Evolutionary conservation across 2,888 invertebrate genomes (phyloP), one percentile per base, ranked within the genome.

Genomic region (Eledona agricola): DNA sequence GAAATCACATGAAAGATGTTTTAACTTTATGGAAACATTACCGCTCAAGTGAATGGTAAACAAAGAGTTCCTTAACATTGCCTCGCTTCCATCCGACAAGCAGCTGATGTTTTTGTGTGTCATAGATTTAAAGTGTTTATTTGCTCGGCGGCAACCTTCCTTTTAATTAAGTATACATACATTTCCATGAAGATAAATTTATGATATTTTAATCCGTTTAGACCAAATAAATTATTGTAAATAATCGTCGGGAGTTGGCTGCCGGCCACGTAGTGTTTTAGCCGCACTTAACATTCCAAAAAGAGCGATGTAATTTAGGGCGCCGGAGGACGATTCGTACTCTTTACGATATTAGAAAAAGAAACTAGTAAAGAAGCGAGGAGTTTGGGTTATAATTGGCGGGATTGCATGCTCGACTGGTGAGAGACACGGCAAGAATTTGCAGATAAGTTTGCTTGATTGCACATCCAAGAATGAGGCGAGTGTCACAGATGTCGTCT

Each of bases 401-500:
- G 10, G 11, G 11, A 23, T 26, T 20, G 9, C 19, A 26, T 25
- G 31, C 29, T 38, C 9, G 35, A 20, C 28, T 29, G 9, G 37
- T 47, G 28, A 40, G 26, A 17, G 47, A 46, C 32, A 25, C 15
- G 17, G 31, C 40, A 32, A 47, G 40, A 54, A 51, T 54, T 57
- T 43, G 47, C 55, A 53, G 55, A 66, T 64, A 63, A 63, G 57
- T 62, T 57, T 58, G 59, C 59, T 65, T 64, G 66, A 66, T 67
- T 66, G 61, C 65, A 62, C 64, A 64, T 61, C 58, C 46, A 49
- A 59, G 57, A 57, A 56, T 57, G 58, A 65, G 62, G 57, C 56
- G 56, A 65, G 59, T 64, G 65, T 65, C 66, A 57, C 67, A 67
- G 66, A 68, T 69, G 69, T 64, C 60, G 62, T 58, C 66, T 60